phyloP scores from a whole-genome alignment of 2,113 vertebrate genomes.

The Corvus hawaiiensis region DNA sequence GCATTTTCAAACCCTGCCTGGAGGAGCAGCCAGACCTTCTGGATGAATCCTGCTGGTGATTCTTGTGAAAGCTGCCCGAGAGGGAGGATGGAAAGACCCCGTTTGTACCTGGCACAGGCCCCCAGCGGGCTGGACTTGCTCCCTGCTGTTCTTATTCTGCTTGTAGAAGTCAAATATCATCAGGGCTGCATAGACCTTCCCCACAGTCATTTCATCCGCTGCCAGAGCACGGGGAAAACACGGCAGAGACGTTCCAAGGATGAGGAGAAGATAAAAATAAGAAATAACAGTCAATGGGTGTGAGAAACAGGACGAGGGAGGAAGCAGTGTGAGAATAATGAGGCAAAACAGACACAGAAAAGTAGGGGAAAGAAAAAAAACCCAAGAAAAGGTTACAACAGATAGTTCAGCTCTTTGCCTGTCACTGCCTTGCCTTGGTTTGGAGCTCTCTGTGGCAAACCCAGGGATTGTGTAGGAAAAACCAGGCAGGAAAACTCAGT shows the following conservation, averaged over 20 bases:
- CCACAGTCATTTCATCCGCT: conserved; percentile 95
- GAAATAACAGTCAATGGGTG: not conserved
- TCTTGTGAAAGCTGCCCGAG: not conserved
- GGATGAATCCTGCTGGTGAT: not conserved
- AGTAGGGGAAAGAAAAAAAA: not conserved
- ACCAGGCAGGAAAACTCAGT: not conserved
- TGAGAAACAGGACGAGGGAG: not conserved
- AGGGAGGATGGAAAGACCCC: not conserved
- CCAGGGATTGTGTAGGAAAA: not conserved
- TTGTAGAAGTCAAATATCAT: conserved; percentile 99
- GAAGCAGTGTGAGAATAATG: accelerated
- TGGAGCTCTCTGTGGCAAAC: not conserved
- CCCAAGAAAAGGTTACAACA: not conserved
- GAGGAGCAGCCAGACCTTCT: not conserved
- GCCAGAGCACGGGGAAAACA: not conserved
- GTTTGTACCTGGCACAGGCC: conserved; percentile 72
- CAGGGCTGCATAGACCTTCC: conserved; percentile 93
- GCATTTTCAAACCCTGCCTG: conserved; percentile 45
- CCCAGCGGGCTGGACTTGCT: conserved; percentile 78
- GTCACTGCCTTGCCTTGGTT: not conserved
- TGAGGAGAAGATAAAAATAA: not conserved
- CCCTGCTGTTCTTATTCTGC: conserved; percentile 84
- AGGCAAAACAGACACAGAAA: not conserved
- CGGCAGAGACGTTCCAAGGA: not conserved
- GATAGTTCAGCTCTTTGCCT: not conserved